These are phyloP conservation scores for Ernsta delagoae DNA, from an alignment of 2,888 invertebrate species.

Conservation along the genomic window DNA sequence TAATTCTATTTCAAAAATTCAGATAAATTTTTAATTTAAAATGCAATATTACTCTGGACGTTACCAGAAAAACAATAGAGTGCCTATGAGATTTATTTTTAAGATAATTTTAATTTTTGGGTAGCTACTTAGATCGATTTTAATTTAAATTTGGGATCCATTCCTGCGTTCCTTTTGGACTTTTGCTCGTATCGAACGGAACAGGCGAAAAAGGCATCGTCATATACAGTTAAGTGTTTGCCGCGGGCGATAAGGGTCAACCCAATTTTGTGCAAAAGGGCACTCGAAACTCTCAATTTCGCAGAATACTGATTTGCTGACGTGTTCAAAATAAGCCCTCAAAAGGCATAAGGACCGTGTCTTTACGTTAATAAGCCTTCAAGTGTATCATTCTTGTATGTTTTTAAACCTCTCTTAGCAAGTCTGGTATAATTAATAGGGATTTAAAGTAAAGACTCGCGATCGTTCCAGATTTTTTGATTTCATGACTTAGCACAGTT, in stretches of 20 bases:
- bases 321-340: conserved; percentile 19
- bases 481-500: conserved; percentile 4
- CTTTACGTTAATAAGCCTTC: conserved; percentile 28
- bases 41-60: not conserved
- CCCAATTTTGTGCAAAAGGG: conserved; percentile 48
- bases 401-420: conserved; percentile 10
- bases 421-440: conserved; percentile 23
- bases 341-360: conserved; percentile 13
- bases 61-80: not conserved
- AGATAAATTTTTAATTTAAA: not conserved
- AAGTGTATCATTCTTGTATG: not conserved
- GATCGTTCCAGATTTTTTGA: conserved; percentile 6
- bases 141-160: conserved; percentile 11
- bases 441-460: too few relatives aligned
- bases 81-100: too few relatives aligned
- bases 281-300: conserved; percentile 34
- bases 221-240: conserved; percentile 38
- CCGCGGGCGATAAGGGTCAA: conserved; percentile 41
- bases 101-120: too few relatives aligned
- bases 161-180: conserved; percentile 1
- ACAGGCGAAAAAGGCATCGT: conserved; percentile 33
- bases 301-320: conserved; percentile 36
- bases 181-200: conserved; percentile 27
- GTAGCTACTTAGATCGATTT: not conserved
- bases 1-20: too few relatives aligned